phyloP scores from a whole-genome alignment of 2,797 vertebrate genomes.

The Microctenopoma steveboyesi region DNA sequence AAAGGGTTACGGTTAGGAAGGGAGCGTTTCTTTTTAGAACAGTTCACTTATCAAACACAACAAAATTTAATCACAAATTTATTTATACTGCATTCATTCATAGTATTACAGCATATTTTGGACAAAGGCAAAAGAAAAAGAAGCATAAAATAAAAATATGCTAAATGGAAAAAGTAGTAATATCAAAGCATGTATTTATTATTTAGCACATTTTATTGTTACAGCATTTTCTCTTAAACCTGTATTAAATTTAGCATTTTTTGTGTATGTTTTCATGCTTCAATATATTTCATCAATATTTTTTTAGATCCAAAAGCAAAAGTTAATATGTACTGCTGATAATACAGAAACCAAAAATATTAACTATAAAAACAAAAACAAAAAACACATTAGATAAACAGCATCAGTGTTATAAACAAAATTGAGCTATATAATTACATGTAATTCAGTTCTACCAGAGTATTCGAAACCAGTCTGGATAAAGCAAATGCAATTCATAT shows the following conservation, averaged over 20 bases:
- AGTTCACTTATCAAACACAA: slow-evolving; percentile 6
- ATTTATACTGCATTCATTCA: slow-evolving; percentile 77
- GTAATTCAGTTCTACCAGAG: slow-evolving; percentile 67
- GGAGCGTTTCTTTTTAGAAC: not conserved
- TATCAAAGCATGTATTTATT: slow-evolving; percentile 47
- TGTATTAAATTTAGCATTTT: slow-evolving; percentile 33
- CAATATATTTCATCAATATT: slow-evolving; percentile 2
- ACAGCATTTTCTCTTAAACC: slow-evolving; percentile 33
- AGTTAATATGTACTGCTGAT: slow-evolving; percentile 70
- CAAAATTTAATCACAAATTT: slow-evolving; percentile 71
- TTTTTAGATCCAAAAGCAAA: slow-evolving; percentile 49
- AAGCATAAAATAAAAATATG: slow-evolving; percentile 27
- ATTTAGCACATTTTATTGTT: slow-evolving; percentile 30
- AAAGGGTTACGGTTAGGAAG: not conserved
- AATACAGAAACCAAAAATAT: slow-evolving; percentile 47
- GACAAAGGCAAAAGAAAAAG: slow-evolving; percentile 61
- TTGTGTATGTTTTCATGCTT: slow-evolving; percentile 37
- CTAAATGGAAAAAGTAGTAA: slow-evolving; percentile 58
- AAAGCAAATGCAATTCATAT: slow-evolving; percentile 72
- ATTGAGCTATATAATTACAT: slow-evolving; percentile 72
- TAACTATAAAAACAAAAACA: slow-evolving; percentile 59
- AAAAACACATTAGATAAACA: slow-evolving; percentile 67
- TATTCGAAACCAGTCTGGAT: slow-evolving; percentile 65
- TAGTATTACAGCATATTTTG: slow-evolving; percentile 75
- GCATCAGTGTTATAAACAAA: slow-evolving; percentile 70